Percentiles rank a stretch among this genome's conserved stretches.
Conservation (phyloP, 2,797 vertebrate genomes). For the Rousettus madagascariensis region DNA sequence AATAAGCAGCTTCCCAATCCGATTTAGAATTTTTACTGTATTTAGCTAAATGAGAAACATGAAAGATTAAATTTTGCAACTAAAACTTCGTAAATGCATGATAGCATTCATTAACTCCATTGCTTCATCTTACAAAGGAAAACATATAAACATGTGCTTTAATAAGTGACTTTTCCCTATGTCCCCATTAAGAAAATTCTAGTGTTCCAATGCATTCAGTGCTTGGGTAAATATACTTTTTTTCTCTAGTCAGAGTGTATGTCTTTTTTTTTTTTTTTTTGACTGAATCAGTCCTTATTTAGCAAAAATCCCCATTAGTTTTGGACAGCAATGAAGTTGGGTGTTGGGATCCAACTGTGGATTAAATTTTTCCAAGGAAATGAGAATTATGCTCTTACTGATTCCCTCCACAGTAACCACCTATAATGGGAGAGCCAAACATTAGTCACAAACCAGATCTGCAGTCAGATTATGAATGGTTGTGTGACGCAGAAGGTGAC, state of each 20-base stretch:
- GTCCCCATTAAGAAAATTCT: slow-evolving; percentile 30
- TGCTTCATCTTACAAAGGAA: not conserved
- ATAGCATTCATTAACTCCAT: not conserved
- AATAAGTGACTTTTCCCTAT: not conserved
- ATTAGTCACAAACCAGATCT: slow-evolving; percentile 65
- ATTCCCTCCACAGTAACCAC: slow-evolving; percentile 38
- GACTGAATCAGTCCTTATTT: slow-evolving; percentile 64
- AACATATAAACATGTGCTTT: not conserved
- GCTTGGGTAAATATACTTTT: slow-evolving; percentile 9
- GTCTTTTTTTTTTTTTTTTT: not conserved
- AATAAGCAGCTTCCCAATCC: not conserved
- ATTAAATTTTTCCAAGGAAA: slow-evolving; percentile 75
- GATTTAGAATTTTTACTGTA: not conserved
- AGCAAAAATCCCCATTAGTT: slow-evolving; percentile 61
- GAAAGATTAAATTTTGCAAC: slow-evolving; percentile 20
- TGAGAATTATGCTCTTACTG: slow-evolving; percentile 40
- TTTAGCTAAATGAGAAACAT: not conserved
- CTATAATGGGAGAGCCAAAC: slow-evolving; percentile 47
- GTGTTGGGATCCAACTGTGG: slow-evolving; percentile 54
- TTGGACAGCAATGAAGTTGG: slow-evolving; percentile 17
- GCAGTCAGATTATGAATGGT: slow-evolving; percentile 8
- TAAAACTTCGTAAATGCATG: not conserved
- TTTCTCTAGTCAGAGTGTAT: slow-evolving; percentile 45
- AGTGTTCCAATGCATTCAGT: not conserved
- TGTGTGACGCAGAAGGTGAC: not conserved